These are phyloP conservation scores for Eptesicus fuscus DNA, from an alignment of 2,113 vertebrate species.

Conservation along the genomic window DNA sequence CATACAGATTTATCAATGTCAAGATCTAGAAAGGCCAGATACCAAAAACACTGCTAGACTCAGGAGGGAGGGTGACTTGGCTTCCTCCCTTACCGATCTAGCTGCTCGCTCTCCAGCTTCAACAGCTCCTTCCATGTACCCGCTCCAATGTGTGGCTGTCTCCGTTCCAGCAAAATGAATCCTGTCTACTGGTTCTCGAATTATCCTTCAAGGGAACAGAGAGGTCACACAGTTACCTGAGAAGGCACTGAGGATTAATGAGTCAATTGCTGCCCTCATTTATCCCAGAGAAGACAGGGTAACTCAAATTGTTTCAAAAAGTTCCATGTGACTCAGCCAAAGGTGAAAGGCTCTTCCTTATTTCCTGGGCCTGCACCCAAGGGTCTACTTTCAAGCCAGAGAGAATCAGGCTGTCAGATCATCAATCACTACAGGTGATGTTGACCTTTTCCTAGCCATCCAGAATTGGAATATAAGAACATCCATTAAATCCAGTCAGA, in stretches of 20 bases:
- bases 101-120: constrained; percentile 87
- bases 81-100: constrained; percentile 82
- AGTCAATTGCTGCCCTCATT: not conserved
- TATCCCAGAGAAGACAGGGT: not conserved
- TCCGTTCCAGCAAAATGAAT: constrained; percentile 89
- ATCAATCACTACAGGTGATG: not conserved
- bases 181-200: constrained; percentile 83
- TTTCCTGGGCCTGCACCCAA: not conserved
- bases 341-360: constrained; percentile 13
- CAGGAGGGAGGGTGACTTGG: not conserved
- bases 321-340: not conserved
- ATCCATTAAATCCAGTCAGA: not conserved
- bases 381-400: not conserved
- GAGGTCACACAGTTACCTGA: constrained; percentile 39
- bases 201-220: constrained; percentile 79
- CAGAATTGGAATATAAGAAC: not conserved
- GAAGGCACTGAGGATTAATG: not conserved
- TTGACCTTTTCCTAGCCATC: not conserved
- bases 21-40: not conserved
- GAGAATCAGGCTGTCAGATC: not conserved
- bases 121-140: constrained; percentile 90
- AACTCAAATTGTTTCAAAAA: not conserved
- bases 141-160: constrained; percentile 88
- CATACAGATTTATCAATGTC: not conserved
- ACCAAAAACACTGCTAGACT: not conserved